A percentile compares a stretch with the other conserved stretches of the same genome.
These are phyloP conservation scores for Venturia canescens DNA, from an alignment of 1,140 invertebrate species.

Conservation along the genomic window DNA sequence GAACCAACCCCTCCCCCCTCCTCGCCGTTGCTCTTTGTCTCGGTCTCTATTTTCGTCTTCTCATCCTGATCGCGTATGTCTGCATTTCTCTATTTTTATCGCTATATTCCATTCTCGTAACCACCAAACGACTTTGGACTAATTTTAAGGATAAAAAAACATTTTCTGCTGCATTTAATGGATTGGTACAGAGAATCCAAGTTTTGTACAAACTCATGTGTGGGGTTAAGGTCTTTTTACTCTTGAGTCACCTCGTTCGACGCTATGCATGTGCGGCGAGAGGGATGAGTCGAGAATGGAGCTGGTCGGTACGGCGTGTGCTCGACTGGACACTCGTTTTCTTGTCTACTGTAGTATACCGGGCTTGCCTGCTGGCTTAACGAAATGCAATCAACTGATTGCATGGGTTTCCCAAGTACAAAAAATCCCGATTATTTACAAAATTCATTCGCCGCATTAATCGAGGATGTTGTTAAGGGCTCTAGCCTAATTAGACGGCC, in stretches of 20 bases:
- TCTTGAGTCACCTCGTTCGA: neutral
- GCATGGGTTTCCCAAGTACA: too few relatives aligned
- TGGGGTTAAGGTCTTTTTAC: neutral
- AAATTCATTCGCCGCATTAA: too few relatives aligned
- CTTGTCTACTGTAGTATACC: neutral
- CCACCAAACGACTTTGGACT: neutral
- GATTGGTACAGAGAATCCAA: neutral
- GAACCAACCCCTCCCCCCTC: neutral
- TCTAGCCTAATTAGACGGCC: too few relatives aligned
- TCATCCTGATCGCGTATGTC: too few relatives aligned
- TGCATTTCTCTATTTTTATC: neutral
- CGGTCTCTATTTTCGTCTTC: too few relatives aligned
- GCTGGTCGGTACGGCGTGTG: neutral
- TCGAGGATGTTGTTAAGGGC: too few relatives aligned
- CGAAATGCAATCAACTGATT: too few relatives aligned
- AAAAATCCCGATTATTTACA: too few relatives aligned
- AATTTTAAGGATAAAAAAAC: neutral
- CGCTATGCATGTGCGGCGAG: neutral
- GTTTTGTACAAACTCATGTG: neutral
- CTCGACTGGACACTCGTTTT: neutral
- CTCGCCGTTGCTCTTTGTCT: neutral
- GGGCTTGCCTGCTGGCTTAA: neutral
- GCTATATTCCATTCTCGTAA: constrained; percentile 1
- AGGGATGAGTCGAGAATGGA: too few relatives aligned
- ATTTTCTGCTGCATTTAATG: neutral